phyloP scores from a whole-genome alignment of 2,888 invertebrate genomes.

The Julus scanicus region DNA sequence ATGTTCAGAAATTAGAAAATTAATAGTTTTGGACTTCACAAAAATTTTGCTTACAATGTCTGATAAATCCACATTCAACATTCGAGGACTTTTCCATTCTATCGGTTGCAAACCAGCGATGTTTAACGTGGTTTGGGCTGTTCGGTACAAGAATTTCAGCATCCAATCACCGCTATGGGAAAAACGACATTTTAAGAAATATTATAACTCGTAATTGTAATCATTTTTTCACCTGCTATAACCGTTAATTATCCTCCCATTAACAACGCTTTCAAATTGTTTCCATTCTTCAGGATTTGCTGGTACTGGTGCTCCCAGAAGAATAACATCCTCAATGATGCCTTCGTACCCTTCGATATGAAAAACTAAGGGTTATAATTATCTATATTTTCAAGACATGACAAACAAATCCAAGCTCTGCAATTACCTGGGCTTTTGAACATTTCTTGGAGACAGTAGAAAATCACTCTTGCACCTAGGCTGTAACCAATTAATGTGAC shows the following conservation, averaged over 20 bases:
- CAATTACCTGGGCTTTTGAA: constrained; percentile 62
- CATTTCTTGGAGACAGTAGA: constrained; percentile 73
- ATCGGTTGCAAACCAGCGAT: constrained; percentile 74
- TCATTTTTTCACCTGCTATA: constrained; percentile 70
- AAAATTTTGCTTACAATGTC: constrained; percentile 65
- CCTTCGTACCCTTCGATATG: constrained; percentile 69
- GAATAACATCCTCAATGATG: constrained; percentile 74
- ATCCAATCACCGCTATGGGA: constrained; percentile 72
- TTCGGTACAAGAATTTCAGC: constrained; percentile 74
- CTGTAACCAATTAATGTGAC: constrained; percentile 75
- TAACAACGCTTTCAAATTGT: constrained; percentile 70
- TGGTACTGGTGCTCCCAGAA: constrained; percentile 75
- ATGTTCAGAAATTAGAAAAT: no score
- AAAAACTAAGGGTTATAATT: not conserved
- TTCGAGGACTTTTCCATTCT: constrained; percentile 68
- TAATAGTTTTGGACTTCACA: no score
- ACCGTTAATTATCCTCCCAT: constrained; percentile 75
- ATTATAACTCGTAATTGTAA: not conserved
- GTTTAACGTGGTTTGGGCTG: constrained; percentile 72
- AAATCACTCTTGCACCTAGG: constrained; percentile 76
- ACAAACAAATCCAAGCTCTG: not conserved
- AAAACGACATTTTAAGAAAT: not conserved
- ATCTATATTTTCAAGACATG: not conserved
- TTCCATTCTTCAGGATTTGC: constrained; percentile 72
- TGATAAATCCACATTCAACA: constrained; percentile 73